A percentile compares a stretch with the other conserved stretches of the same genome.
Conservation (phyloP, 2,888 invertebrate species). For the Drosophila histrio region DNA sequence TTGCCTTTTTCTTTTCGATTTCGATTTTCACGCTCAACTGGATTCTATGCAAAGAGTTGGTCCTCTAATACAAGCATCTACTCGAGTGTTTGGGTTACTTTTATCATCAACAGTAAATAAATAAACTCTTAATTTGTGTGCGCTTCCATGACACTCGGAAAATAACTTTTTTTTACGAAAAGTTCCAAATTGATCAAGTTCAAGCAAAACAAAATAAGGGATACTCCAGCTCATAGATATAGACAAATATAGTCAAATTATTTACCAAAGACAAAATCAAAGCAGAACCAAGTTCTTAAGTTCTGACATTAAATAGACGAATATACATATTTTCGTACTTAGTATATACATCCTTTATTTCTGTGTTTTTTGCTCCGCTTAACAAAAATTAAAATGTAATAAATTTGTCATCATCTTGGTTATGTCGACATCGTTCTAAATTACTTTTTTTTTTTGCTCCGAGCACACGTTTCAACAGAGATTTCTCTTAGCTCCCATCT, state of each 20-base stretch:
- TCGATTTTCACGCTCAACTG: constrained; percentile 59
- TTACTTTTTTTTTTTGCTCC: constrained; percentile 20
- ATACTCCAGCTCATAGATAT: not conserved
- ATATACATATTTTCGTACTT: not conserved
- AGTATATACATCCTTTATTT: not conserved
- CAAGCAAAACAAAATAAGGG: constrained; percentile 11
- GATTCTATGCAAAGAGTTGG: constrained; percentile 37
- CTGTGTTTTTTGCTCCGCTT: constrained; percentile 16
- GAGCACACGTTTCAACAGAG: not conserved
- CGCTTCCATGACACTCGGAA: constrained; percentile 39
- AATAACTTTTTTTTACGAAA: constrained; percentile 21
- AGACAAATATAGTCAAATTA: constrained; percentile 9
- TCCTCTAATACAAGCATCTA: not conserved
- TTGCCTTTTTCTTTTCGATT: constrained; percentile 5
- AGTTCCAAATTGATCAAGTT: constrained; percentile 27
- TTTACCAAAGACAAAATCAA: constrained; percentile 17
- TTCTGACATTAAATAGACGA: constrained; percentile 31
- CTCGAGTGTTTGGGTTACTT: constrained; percentile 10
- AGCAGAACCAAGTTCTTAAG: constrained; percentile 19
- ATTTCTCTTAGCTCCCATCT: not conserved
- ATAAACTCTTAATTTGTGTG: constrained; percentile 72
- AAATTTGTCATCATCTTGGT: constrained; percentile 65
- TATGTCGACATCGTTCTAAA: constrained; percentile 50
- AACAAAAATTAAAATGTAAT: constrained; percentile 73
- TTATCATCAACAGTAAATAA: constrained; percentile 61